Base-by-base conservation (phyloP, 2,113 vertebrate species). In the Propithecus coquereli region DNA sequence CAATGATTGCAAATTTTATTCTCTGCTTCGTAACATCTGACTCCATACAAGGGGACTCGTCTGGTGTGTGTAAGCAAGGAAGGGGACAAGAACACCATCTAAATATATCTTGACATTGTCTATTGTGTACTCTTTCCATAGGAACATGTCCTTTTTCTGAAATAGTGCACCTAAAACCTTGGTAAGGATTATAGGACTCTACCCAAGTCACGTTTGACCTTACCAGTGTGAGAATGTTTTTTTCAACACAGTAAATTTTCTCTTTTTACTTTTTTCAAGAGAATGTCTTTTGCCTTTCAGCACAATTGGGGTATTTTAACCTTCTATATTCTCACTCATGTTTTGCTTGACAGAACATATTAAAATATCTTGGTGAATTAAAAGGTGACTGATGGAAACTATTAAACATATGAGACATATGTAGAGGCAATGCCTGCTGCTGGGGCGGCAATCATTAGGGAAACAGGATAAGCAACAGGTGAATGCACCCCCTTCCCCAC, bases 21-120 rank as follows among this genome's bases (percentile, higher is more conserved):
- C 34, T 82, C 5, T 87, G 2, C 9, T 90, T 94, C 80, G 18
- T 91, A 25, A 94, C 10, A 68, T 34, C 18, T 94, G 23, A 77
- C 43, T 94, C 0, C 12, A 68, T 30, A 80, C 73, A 76, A 83
- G 2, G 14, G 5, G 54, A 25, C 22, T 37, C 83, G n/a, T n/a
- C 34, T 71, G 40, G 43, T 80, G 52, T 88, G 18, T 59, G 2
- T 45, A 90, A 57, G 10, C 8, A 95, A 30, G 54, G 8, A 79
- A 63, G 5, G 2, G 17, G n/a, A 83, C 6, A 73, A 84, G 18
- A 61, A 37, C 47, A 63, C 30, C 14, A 30, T 71, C 47, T 59
- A 71, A 37, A 7, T 30, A 63, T 85, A 77, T 45, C 22, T 65
- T 73, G 10, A 11, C 6, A 54, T 74, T 66, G 0, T n/a, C 2